Conservation (phyloP, 2,888 invertebrate genomes). For the Sycophila texana region DNA sequence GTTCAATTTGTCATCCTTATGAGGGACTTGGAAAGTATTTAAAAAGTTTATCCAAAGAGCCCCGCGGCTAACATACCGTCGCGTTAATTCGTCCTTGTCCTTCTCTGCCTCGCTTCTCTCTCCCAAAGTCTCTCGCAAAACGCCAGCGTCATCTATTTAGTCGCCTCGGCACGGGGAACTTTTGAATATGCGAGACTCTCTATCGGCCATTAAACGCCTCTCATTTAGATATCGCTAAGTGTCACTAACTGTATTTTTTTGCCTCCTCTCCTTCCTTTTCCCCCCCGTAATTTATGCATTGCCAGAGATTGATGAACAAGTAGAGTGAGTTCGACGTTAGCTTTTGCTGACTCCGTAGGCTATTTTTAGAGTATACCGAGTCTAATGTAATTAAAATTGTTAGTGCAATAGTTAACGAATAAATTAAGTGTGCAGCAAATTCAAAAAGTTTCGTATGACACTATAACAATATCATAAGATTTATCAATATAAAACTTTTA, state of each 20-base stretch:
- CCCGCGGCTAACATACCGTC: constrained; percentile 60
- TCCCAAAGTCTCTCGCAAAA: constrained; percentile 33
- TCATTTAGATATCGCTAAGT: constrained; percentile 54
- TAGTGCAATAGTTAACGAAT: too few relatives aligned
- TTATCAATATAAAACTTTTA: too few relatives aligned
- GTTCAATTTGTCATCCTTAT: constrained; percentile 74
- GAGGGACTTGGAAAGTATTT: constrained; percentile 73
- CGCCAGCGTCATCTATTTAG: constrained; percentile 52
- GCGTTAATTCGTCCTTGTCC: constrained; percentile 61
- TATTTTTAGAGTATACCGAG: not conserved
- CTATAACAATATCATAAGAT: too few relatives aligned
- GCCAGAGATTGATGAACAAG: constrained; percentile 38
- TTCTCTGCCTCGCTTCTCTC: constrained; percentile 38
- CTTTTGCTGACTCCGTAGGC: not conserved
- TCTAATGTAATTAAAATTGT: too few relatives aligned
- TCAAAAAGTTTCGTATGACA: too few relatives aligned
- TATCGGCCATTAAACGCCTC: constrained; percentile 52
- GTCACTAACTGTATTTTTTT: constrained; percentile 57
- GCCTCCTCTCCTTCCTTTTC: constrained; percentile 21
- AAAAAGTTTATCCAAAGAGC: constrained; percentile 71
- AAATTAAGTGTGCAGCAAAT: too few relatives aligned
- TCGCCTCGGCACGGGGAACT: constrained; percentile 55
- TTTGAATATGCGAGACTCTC: constrained; percentile 53
- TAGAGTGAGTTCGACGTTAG: constrained; percentile 13
- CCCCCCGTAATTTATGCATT: constrained; percentile 35